Base-by-base conservation (phyloP, 2,797 vertebrate species). In the Artibeus jamaicensis region DNA sequence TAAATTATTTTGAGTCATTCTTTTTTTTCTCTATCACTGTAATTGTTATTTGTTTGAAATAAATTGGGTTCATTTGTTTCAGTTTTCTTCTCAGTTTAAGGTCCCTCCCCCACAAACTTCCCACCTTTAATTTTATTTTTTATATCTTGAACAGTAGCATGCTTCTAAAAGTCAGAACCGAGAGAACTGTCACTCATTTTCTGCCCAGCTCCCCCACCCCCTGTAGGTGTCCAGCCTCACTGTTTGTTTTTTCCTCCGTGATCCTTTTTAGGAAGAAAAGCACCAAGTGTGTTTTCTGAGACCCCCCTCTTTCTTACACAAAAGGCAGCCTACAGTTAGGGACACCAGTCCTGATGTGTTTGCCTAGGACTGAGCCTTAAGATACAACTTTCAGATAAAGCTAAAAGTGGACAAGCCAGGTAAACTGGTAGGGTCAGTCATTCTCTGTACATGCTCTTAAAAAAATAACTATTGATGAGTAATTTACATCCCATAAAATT, bases 11-110 rank as follows among this genome's bases (percentile, higher is more conserved):
- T 5, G 46, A 44, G 76, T 82, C 44, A 32, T 65, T 42, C 24
- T 15, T 82, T 70, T 70, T 73, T 89, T 77, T 16, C 15, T 71
- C 34, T 68, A 46, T 87, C 10, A 57, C 65, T 96, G 73, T 83
- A 53, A 53, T 91, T 68, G 37, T 57, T 53, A 67, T 73, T 91
- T 90, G 9, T 73, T 93, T 81, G n/a, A 86, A 96, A 89, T 88
- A 78, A 94, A 57, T 74, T 32, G 44, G 7, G 6, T 78, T 93
- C 5, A 71, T 77, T 89, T 68, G 48, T 91, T 91, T 87, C n/a
- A 26, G 18, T 82, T 71, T 77, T 44, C 39, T 57, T 94, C 48
- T 24, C 92, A 34, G 14, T 53, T 71, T 85, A 85, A 85, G 48
- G 1, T 57, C 26, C n/a, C n/a, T 16, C 7, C 21, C 19, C 5